Base-by-base conservation (phyloP, 2,797 vertebrate genomes). In the Echeneis naucrates region DNA sequence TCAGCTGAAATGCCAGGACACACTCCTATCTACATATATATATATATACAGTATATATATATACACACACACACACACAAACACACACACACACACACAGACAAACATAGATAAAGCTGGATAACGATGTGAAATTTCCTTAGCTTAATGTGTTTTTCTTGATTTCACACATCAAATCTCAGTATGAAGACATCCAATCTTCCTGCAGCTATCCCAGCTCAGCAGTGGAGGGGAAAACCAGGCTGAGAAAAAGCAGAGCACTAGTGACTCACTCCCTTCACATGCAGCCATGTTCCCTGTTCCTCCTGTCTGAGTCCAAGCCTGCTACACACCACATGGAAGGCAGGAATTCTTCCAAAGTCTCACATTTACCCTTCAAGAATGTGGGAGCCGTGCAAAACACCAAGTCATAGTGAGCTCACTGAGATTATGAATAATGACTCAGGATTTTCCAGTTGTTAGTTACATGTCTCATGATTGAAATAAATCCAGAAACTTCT, bases 181-280 rank as follows among this genome's bases (percentile, higher is more conserved):
- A 3, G 1, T 45, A 21, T 10, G 44, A 45, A 10, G 8, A 45
- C 17, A 44, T n/a, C n/a, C 17, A 44, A 17, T 16, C 23, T 35
- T 57, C n/a, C 9, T 44, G 58, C 73, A 52, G 64, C 53, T 60
- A 47, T 32, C 55, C 81, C 64, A 74, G 37, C 38, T 38, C 42
- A 48, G 56, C 63, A 51, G 54, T 9, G 27, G 30, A 56, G 30
- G 40, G 35, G 51, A 73, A 62, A 71, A 51, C 35, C 60, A 47
- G 61, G 14, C 47, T 60, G 35, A 77, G 54, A 42, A 51, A 67
- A 57, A 64, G 53, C 73, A 82, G 63, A 78, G 50, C 23, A 11
- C 37, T 13, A 27, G 13, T 21, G 42, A 66, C 68, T 42, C 17
- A 47, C 23, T 35, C 24, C 4, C 21, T 71, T 68, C 42, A 58